These are phyloP conservation scores for Selene dorsalis DNA, from an alignment of 2,797 vertebrate genomes.

Conservation along the genomic window DNA sequence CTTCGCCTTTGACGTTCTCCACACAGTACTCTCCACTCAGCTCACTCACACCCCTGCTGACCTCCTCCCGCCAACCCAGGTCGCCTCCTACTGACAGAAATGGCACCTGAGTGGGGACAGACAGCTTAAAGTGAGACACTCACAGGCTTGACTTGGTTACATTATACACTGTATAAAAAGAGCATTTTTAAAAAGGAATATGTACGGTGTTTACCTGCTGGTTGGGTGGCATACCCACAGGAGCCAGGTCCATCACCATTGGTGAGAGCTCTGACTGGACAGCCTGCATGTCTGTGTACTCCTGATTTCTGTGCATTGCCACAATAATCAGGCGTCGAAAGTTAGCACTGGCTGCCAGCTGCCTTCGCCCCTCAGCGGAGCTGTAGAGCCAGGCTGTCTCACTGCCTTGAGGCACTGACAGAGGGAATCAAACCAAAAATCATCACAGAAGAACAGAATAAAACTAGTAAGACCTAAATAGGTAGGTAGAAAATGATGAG, in stretches of 20 bases:
- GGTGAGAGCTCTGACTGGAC: constrained; percentile 93
- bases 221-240: constrained; percentile 87
- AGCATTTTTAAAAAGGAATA: too few relatives aligned
- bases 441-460: neutral
- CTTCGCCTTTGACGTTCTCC: constrained; percentile 93
- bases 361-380: constrained; percentile 89
- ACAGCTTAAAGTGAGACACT: neutral
- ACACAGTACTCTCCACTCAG: constrained; percentile 92
- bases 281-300: constrained; percentile 90
- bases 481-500: neutral
- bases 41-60: constrained; percentile 85
- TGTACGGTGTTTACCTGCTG: constrained; percentile 87
- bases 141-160: too few relatives aligned
- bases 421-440: neutral
- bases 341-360: constrained; percentile 90
- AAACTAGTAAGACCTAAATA: neutral
- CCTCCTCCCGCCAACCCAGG: constrained; percentile 90
- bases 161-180: too few relatives aligned
- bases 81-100: constrained; percentile 95
- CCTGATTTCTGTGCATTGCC: constrained; percentile 93
- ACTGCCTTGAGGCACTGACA: constrained; percentile 93
- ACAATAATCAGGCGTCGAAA: constrained; percentile 90
- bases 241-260: constrained; percentile 95
- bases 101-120: constrained; percentile 85
- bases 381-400: constrained; percentile 97